Conservation (phyloP, 2,113 vertebrate genomes). For the Neotragus moschatus region DNA sequence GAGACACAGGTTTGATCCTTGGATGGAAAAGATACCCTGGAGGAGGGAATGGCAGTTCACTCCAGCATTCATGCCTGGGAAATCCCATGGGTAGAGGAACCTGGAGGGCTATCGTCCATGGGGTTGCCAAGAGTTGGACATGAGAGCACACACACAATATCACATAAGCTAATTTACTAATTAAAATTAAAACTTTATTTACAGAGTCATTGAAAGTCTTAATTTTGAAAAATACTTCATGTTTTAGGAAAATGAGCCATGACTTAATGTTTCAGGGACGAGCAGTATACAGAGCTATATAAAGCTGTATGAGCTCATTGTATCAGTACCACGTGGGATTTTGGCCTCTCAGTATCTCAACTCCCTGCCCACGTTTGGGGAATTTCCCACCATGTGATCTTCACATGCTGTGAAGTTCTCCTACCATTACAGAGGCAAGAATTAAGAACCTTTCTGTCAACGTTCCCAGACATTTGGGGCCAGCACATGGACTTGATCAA, state of each 20-base stretch:
- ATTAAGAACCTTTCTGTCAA: background rate
- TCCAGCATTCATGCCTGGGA: background rate
- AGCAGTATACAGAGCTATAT: constrained; percentile 8
- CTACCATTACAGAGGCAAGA: background rate
- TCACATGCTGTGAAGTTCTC: background rate
- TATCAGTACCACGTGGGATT: constrained; percentile 21
- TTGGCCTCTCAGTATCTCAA: background rate
- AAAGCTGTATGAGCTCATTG: constrained; percentile 36
- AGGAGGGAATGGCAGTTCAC: background rate
- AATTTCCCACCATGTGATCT: background rate
- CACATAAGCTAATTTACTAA: background rate
- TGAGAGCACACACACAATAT: background rate
- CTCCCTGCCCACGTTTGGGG: background rate
- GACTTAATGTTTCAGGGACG: background rate
- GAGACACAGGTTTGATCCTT: background rate
- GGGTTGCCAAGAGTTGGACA: background rate
- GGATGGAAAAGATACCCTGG: background rate
- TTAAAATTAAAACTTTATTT: constrained; percentile 7
- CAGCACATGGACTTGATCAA: background rate
- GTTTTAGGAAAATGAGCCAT: constrained; percentile 28
- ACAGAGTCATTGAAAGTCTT: background rate
- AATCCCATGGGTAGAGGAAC: background rate
- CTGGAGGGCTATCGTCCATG: background rate
- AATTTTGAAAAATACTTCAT: constrained; percentile 25
- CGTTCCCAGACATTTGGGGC: background rate